These are phyloP conservation scores for Heterohyrax brucei DNA, from an alignment of 2,797 vertebrate species.

Conservation along the genomic window DNA sequence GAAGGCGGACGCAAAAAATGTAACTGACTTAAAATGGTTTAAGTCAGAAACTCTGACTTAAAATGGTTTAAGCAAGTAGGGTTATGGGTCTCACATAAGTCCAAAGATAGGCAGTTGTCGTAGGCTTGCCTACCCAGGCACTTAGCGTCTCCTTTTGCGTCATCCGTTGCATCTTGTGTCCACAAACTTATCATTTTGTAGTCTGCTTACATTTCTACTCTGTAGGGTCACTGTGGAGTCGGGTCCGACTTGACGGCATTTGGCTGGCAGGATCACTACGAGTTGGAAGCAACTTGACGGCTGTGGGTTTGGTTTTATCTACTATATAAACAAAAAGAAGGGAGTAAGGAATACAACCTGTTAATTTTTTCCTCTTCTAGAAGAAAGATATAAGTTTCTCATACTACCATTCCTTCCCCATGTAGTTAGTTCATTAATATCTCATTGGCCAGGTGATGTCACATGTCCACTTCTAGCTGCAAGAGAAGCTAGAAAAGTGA, in stretches of 20 bases:
- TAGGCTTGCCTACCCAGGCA: background rate
- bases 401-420: background rate
- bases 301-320: background rate
- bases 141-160: accelerated
- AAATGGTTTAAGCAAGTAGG: background rate
- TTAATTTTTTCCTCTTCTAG: background rate
- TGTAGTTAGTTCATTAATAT: background rate
- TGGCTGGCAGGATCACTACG: no score
- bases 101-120: background rate
- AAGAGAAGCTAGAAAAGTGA: background rate
- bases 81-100: background rate
- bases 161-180: no score
- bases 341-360: background rate
- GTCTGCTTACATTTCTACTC: background rate
- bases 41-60: background rate
- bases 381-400: background rate
- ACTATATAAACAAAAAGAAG: background rate
- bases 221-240: no score
- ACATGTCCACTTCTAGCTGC: background rate
- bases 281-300: no score
- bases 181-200: background rate
- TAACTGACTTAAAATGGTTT: background rate
- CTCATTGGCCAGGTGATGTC: background rate
- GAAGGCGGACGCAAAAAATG: background rate
- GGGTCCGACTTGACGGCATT: no score